Base-by-base conservation (phyloP, 1,140 invertebrate genomes). In the Trypoxylus dichotomus region DNA sequence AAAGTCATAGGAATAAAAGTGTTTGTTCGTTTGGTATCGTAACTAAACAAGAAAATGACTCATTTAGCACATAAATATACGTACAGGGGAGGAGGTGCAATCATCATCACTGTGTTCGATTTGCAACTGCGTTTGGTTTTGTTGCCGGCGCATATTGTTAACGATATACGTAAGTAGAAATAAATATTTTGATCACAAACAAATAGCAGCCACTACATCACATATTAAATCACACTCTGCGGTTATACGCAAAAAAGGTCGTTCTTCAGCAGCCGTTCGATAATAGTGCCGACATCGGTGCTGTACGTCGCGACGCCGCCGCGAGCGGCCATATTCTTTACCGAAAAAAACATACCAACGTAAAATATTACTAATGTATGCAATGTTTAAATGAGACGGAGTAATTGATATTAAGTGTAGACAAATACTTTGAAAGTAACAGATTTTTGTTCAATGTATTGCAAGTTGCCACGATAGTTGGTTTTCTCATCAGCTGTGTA, bases 71-170 rank as follows among this genome's bases (percentile, higher is more conserved):
- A 63, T 19, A 27, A 63, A 63, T 63, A 63, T 63, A 78, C 78
- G 79, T 79, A 82, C 81, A 74, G 80, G 80, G 15, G 82, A 81
- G 43, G 82, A 81, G 63, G 80, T 82, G 73, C 81, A 81, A 25
- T 82, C 82, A 42, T 82, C 82, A 41, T 80, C 80, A 77, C 79
- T 82, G 41, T 82, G 82, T 47, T 82, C 82, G 58, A 80, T 79
- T 58, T 82, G 82, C 74, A 81, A 74, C 47, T 82, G 81, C 63
- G 80, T 76, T 58, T 82, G 82, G 72, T 76, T 82, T 19, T 81
- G 80, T 58, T 80, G 79, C 43, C 82, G 75, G 25, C 82, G 77
- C 82, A 82, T 82, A 47, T 78, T 81, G n/a, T 19, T 29, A 63
- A 6, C 6, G 13, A 37, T 19, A 68, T 25, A 77, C 25, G 25